Evolutionary conservation across 2,888 invertebrate genomes (phyloP).

Genomic region (Ernsta delagoae): DNA sequence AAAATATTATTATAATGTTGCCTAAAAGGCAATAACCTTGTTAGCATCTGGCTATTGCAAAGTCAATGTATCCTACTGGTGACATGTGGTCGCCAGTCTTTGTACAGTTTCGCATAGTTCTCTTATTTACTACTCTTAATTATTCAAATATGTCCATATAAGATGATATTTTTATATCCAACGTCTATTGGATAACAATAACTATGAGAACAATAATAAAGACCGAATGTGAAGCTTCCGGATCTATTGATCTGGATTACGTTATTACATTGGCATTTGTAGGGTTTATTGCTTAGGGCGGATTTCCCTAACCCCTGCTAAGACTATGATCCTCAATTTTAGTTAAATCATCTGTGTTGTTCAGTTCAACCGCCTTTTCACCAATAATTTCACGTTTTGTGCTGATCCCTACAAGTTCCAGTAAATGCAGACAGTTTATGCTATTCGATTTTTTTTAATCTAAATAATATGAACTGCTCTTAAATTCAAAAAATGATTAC

Average conservation of each 20-base stretch:
- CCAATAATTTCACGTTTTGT: not conserved
- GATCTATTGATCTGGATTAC: slow-evolving; percentile 46
- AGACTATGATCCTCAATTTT: slow-evolving; percentile 54
- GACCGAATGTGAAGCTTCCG: slow-evolving; percentile 43
- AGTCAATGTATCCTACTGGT: slow-evolving; percentile 63
- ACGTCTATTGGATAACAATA: not conserved
- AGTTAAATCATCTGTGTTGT: slow-evolving; percentile 56
- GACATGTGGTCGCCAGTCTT: slow-evolving; percentile 78
- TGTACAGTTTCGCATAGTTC: slow-evolving; percentile 41
- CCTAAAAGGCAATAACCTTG: slow-evolving; percentile 64
- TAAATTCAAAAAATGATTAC: no score
- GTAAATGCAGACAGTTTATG: not conserved
- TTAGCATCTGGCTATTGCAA: slow-evolving; percentile 73
- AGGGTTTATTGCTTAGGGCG: slow-evolving; percentile 57
- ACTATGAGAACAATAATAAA: not conserved
- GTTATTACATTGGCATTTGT: slow-evolving; percentile 59
- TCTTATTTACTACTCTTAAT: slow-evolving; percentile 16
- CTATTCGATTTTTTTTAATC: no score
- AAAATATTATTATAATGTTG: slow-evolving; percentile 30
- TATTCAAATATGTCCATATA: not conserved
- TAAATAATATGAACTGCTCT: no score
- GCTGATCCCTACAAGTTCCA: not conserved
- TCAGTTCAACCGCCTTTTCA: slow-evolving; percentile 41
- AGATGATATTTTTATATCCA: not conserved
- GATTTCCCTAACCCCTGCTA: slow-evolving; percentile 54